Conservation (phyloP, 2,888 invertebrate genomes). For the Tolmerus cingulatus region DNA sequence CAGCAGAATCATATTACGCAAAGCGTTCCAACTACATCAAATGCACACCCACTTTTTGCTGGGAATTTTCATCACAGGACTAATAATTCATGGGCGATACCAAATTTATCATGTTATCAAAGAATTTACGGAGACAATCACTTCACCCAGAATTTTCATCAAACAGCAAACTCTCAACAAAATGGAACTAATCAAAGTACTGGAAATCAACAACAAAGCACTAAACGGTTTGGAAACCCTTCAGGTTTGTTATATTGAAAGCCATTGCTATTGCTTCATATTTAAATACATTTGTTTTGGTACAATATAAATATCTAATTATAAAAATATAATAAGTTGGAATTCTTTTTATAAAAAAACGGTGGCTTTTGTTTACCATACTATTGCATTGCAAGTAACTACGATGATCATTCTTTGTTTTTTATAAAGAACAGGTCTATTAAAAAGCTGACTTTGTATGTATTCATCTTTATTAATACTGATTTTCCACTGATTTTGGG, state of each 20-base stretch:
- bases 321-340: too few species aligned
- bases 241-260: slow-evolving; percentile 43
- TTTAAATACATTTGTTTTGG: too few species aligned
- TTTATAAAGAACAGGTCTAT: too few species aligned
- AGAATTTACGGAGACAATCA: slow-evolving; percentile 58
- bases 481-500: too few species aligned
- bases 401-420: too few species aligned
- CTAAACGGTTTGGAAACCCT: slow-evolving; percentile 46
- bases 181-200: neutral
- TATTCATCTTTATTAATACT: too few species aligned
- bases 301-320: too few species aligned
- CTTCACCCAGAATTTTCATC: slow-evolving; percentile 59
- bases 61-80: slow-evolving; percentile 62
- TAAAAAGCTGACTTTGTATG: too few species aligned
- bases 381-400: too few species aligned
- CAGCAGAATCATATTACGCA: slow-evolving; percentile 51
- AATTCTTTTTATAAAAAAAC: too few species aligned
- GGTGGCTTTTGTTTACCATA: too few species aligned
- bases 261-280: too few species aligned
- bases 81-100: slow-evolving; percentile 61
- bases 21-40: slow-evolving; percentile 51
- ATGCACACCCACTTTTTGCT: slow-evolving; percentile 61
- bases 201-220: slow-evolving; percentile 49
- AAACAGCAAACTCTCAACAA: slow-evolving; percentile 24
- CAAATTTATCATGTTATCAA: slow-evolving; percentile 59